These are phyloP conservation scores for Ceratitis capitata DNA, from an alignment of 1,140 invertebrate genomes.

Conservation along the genomic window DNA sequence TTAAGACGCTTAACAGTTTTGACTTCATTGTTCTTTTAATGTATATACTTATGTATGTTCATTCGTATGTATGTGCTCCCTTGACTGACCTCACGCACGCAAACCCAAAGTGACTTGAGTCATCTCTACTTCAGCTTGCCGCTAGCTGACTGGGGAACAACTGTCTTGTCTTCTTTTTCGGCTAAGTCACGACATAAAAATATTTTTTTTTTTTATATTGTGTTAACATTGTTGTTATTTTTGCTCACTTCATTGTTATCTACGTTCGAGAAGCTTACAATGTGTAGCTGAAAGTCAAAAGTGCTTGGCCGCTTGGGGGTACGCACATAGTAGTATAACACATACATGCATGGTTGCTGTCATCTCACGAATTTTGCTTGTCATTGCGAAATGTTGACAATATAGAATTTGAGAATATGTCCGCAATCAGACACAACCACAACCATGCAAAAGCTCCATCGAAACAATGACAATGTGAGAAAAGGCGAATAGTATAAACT, in stretches of 20 bases:
- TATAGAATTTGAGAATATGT: neutral
- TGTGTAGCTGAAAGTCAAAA: no score
- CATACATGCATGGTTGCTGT: no score
- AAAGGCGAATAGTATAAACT: neutral
- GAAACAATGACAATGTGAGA: neutral
- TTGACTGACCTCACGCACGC: neutral
- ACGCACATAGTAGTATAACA: no score
- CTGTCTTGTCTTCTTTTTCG: neutral
- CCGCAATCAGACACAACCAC: no score
- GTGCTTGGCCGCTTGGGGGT: neutral
- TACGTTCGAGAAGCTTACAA: neutral
- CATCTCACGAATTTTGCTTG: conserved; percentile 7
- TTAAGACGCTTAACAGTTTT: neutral
- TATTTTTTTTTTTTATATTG: neutral
- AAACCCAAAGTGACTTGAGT: neutral
- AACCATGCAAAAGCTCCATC: neutral
- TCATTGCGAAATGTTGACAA: conserved; percentile 31
- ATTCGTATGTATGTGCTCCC: neutral
- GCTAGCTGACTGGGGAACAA: neutral
- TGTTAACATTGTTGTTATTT: neutral
- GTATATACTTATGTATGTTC: neutral
- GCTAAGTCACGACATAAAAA: neutral
- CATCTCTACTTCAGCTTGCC: neutral
- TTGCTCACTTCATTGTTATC: neutral
- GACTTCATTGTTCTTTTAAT: neutral